Conservation (phyloP, 2,797 vertebrate species). For the Echiichthys vipera region DNA sequence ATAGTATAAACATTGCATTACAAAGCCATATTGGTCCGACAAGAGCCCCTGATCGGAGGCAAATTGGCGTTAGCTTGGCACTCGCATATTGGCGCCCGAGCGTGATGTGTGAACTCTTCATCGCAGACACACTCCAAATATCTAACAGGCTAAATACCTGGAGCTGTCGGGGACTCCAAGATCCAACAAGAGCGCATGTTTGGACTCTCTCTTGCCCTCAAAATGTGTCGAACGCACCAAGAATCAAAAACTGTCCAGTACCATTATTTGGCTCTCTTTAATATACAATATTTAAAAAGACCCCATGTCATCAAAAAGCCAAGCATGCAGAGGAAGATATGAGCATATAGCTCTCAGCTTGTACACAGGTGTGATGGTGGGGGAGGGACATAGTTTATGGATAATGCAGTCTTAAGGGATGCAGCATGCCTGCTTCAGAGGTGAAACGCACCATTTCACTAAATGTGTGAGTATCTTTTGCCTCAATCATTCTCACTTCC, state of each 20-base stretch:
- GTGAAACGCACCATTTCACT: slow-evolving; percentile 25
- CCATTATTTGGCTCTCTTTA: too few relatives aligned
- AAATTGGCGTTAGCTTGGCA: too few relatives aligned
- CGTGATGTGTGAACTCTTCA: too few relatives aligned
- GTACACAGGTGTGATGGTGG: slow-evolving; percentile 25
- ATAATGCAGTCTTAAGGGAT: slow-evolving; percentile 27
- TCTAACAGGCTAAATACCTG: too few relatives aligned
- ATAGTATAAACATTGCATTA: neutral
- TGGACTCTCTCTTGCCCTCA: too few relatives aligned
- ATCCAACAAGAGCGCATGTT: too few relatives aligned
- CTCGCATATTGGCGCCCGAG: too few relatives aligned
- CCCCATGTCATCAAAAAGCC: slow-evolving; percentile 6
- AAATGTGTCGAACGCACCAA: too few relatives aligned
- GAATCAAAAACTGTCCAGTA: too few relatives aligned
- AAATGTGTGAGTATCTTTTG: neutral
- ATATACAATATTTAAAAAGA: slow-evolving; percentile 1
- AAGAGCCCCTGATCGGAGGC: too few relatives aligned
- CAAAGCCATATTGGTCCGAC: neutral
- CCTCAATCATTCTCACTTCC: slow-evolving; percentile 14
- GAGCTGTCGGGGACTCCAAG: too few relatives aligned
- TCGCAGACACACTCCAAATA: too few relatives aligned
- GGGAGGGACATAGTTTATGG: slow-evolving; percentile 38
- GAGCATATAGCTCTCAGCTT: slow-evolving; percentile 5
- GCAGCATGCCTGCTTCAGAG: slow-evolving; percentile 5
- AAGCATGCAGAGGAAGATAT: slow-evolving; percentile 12